Conservation (phyloP, 2,113 vertebrate genomes). For the Brevimyrus niger region DNA sequence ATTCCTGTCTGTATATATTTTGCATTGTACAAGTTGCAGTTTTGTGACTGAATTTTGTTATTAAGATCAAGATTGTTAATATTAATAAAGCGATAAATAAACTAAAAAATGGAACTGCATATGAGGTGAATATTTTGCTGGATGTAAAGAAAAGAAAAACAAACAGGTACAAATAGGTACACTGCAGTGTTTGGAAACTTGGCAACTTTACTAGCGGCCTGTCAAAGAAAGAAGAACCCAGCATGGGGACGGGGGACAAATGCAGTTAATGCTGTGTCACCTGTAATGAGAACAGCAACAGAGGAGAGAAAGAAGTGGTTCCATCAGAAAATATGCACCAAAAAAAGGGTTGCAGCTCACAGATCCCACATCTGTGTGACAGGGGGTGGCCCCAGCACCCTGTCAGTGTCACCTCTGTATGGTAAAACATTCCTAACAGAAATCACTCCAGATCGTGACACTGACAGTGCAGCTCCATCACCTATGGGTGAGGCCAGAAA, state of each 20-base stretch:
- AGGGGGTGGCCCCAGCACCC: neutral
- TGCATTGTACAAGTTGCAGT: neutral
- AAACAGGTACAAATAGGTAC: neutral
- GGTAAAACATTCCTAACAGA: neutral
- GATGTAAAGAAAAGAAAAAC: neutral
- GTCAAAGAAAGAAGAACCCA: neutral
- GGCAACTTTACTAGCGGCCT: neutral
- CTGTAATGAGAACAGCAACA: neutral
- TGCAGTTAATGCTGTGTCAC: no score
- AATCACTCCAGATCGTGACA: neutral
- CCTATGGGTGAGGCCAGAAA: neutral
- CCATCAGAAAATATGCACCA: neutral
- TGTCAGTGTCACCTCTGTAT: neutral
- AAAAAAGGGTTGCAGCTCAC: neutral
- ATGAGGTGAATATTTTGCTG: neutral
- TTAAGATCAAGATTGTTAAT: neutral
- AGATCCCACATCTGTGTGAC: neutral
- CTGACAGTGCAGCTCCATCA: neutral
- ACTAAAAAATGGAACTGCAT: neutral
- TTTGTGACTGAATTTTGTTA: neutral
- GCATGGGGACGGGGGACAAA: neutral
- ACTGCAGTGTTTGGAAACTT: neutral
- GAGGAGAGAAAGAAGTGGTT: neutral
- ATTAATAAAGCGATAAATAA: no score
- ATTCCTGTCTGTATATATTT: neutral